Evolutionary conservation across 2,888 invertebrate species (phyloP).

Genomic region (Thecocarcelia acutangulata): DNA sequence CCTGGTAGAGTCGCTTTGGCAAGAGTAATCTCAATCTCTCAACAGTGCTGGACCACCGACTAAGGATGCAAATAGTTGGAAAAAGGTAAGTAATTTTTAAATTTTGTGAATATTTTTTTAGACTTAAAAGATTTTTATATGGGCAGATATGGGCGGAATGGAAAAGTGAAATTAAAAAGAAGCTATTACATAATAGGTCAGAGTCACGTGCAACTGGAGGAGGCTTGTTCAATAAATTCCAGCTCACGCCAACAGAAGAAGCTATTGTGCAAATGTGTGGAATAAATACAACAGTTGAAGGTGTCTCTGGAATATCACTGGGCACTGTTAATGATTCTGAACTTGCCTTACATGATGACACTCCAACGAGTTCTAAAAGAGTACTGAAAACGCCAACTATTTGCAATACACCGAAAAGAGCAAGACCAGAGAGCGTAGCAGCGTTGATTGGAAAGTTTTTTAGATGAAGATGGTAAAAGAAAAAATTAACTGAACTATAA

Average conservation of each 20-base stretch:
- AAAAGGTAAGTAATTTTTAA: slow-evolving; percentile 10
- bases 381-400: neutral
- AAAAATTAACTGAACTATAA: neutral
- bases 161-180: slow-evolving; percentile 22
- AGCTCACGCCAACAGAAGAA: neutral
- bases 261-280: slow-evolving; percentile 7
- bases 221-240: neutral
- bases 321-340: neutral
- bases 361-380: slow-evolving; percentile 3
- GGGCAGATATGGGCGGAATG: slow-evolving; percentile 11
- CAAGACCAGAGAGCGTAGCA: too few relatives aligned
- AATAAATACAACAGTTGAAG: neutral
- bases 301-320: neutral
- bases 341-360: neutral
- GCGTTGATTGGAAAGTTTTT: neutral
- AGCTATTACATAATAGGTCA: neutral
- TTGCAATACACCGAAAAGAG: neutral
- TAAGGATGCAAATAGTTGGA: slow-evolving; percentile 16
- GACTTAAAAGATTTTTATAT: neutral
- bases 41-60: slow-evolving; percentile 5
- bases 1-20: slow-evolving; percentile 7
- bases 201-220: neutral
- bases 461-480: neutral
- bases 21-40: slow-evolving; percentile 1
- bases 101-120: neutral